Conservation (phyloP, 2,113 vertebrate genomes). For the Tamias sibiricus region DNA sequence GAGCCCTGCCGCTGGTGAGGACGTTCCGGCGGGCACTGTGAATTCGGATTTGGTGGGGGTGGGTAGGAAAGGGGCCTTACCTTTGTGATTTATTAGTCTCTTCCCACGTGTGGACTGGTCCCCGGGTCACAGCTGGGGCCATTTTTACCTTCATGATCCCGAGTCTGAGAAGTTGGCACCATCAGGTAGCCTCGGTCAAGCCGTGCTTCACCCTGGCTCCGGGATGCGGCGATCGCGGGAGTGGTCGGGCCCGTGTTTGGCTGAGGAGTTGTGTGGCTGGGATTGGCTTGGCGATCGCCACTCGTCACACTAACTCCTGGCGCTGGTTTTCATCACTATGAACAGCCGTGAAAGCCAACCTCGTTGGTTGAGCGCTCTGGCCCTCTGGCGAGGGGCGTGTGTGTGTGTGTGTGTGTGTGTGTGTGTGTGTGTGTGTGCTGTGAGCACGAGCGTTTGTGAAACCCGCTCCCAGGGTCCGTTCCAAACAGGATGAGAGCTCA, state of each 20-base stretch:
- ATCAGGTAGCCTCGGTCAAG: fast-evolving
- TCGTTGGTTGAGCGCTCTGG: not conserved
- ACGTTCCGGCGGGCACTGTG: not conserved
- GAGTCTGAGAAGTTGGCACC: not conserved
- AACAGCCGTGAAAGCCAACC: not conserved
- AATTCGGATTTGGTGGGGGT: not conserved
- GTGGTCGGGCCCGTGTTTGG: too few relatives aligned
- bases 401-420: fast-evolving
- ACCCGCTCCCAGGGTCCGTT: not conserved
- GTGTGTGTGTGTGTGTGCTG: fast-evolving
- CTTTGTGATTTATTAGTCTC: not conserved
- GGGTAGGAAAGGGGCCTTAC: not conserved
- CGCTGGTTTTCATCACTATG: not conserved
- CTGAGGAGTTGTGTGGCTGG: not conserved
- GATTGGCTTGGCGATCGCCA: too few relatives aligned
- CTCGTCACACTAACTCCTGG: too few relatives aligned
- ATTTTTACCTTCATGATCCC: not conserved
- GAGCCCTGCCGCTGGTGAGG: too few relatives aligned
- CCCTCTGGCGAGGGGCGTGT: too few relatives aligned
- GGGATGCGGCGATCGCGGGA: not conserved
- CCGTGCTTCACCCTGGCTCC: not conserved
- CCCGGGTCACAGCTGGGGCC: fast-evolving
- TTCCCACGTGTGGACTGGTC: not conserved
- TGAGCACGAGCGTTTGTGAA: too few relatives aligned
- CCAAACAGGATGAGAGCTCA: not conserved